A percentile compares a stretch with the other conserved stretches of the same genome.
phyloP scores from a whole-genome alignment of 2,113 vertebrate species.

The Saimiri boliviensis region DNA sequence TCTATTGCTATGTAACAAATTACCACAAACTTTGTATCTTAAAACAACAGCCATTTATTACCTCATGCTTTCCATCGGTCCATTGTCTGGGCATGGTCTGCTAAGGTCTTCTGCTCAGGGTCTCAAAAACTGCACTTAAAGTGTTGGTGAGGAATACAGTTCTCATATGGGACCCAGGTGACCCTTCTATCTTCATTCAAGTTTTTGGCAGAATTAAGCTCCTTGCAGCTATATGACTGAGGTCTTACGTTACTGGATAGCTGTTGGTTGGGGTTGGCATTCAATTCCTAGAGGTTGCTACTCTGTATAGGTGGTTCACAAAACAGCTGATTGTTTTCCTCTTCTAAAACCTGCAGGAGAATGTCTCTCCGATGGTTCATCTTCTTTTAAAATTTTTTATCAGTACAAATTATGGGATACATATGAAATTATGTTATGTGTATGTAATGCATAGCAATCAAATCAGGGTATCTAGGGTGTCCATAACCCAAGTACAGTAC shows the following conservation, averaged over 20 bases:
- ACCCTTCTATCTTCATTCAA: background rate
- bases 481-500: background rate
- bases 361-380: background rate
- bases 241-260: background rate
- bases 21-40: background rate
- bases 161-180: background rate
- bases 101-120: background rate
- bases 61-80: background rate
- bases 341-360: background rate
- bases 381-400: background rate
- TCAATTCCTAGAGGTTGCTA: background rate
- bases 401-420: background rate
- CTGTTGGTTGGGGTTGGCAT: background rate
- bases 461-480: background rate
- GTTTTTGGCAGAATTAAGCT: background rate
- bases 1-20: background rate
- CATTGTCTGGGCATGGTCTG: background rate
- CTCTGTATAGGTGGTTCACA: background rate
- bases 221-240: background rate
- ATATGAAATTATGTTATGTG: background rate
- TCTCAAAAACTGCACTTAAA: background rate
- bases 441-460: background rate
- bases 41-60: background rate
- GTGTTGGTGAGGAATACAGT: background rate
- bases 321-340: background rate